phyloP scores from a whole-genome alignment of 2,888 invertebrate species.

The Chrysopilus asiliformis region DNA sequence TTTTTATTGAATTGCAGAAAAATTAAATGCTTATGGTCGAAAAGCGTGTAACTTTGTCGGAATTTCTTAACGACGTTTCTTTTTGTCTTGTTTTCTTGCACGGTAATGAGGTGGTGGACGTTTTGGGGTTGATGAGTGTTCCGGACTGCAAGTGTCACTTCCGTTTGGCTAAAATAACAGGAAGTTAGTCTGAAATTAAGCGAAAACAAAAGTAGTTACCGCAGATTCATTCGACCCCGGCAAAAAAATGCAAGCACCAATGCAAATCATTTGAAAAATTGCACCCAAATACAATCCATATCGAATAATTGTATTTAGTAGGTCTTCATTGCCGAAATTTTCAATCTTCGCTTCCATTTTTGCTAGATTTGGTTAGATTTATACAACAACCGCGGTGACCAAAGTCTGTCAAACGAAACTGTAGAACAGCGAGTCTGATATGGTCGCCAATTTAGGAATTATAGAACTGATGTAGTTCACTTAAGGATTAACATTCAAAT shows the following conservation, averaged over 20 bases:
- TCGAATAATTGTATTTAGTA: constrained; percentile 58
- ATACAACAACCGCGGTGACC: too few relatives aligned
- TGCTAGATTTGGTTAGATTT: too few relatives aligned
- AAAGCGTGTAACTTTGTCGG: background rate
- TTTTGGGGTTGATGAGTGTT: constrained; percentile 44
- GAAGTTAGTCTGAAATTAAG: background rate
- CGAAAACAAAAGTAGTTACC: background rate
- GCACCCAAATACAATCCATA: constrained; percentile 77
- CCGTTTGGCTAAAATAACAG: constrained; percentile 5
- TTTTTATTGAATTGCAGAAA: too few relatives aligned
- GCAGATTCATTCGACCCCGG: too few relatives aligned
- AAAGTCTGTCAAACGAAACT: too few relatives aligned
- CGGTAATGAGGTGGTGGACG: constrained; percentile 44
- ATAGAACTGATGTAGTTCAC: too few relatives aligned
- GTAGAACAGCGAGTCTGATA: too few relatives aligned
- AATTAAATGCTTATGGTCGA: background rate
- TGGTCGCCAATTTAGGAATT: too few relatives aligned
- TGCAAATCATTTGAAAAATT: constrained; percentile 72
- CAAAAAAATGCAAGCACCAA: constrained; percentile 67
- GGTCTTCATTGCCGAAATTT: constrained; percentile 40
- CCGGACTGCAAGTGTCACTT: constrained; percentile 39
- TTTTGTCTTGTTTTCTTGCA: constrained; percentile 43
- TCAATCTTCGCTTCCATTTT: constrained; percentile 5
- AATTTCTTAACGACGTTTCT: constrained; percentile 39
- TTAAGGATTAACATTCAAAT: too few relatives aligned